These are phyloP conservation scores for Ammodytes marinus DNA, from an alignment of 2,113 vertebrate genomes.

Conservation along the genomic window DNA sequence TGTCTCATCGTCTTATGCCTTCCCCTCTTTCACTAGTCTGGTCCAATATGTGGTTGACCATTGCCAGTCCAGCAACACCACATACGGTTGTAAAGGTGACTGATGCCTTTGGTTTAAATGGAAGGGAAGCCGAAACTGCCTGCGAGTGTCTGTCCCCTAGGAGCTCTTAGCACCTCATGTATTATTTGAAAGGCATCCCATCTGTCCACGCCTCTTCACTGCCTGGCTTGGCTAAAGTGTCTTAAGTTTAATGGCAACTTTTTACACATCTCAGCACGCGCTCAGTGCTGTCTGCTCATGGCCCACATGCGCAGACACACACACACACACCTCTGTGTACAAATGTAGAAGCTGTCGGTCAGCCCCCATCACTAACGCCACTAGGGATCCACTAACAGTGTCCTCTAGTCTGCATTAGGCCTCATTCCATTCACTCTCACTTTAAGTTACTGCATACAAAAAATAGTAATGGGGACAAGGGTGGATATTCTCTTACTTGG, in stretches of 20 bases:
- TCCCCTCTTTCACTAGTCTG: background rate
- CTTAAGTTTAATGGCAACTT: constrained; percentile 49
- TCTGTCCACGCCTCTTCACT: constrained; percentile 43
- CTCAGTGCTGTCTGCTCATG: no score
- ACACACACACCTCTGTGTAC: background rate
- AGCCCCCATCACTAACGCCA: constrained; percentile 42
- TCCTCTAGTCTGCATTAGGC: background rate
- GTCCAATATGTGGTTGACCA: constrained; percentile 20
- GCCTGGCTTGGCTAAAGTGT: constrained; percentile 47
- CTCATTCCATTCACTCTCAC: constrained; percentile 34
- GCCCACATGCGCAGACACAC: background rate
- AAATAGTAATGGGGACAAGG: background rate
- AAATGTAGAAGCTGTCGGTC: constrained; percentile 39
- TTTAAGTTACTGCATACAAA: constrained; percentile 5
- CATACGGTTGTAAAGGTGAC: constrained; percentile 44
- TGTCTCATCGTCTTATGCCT: background rate
- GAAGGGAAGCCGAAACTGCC: constrained; percentile 48
- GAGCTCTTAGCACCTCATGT: constrained; percentile 67
- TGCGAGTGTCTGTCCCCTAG: constrained; percentile 54
- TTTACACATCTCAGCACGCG: constrained; percentile 31
- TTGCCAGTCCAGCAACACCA: constrained; percentile 36
- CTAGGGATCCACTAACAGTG: constrained; percentile 24
- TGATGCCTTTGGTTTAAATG: constrained; percentile 38
- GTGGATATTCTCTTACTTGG: background rate
- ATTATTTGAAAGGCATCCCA: constrained; percentile 63